Evolutionary conservation across 2,888 invertebrate species (phyloP), one percentile per base, ranked within the genome.

Genomic region (Diadegma fenestrale): DNA sequence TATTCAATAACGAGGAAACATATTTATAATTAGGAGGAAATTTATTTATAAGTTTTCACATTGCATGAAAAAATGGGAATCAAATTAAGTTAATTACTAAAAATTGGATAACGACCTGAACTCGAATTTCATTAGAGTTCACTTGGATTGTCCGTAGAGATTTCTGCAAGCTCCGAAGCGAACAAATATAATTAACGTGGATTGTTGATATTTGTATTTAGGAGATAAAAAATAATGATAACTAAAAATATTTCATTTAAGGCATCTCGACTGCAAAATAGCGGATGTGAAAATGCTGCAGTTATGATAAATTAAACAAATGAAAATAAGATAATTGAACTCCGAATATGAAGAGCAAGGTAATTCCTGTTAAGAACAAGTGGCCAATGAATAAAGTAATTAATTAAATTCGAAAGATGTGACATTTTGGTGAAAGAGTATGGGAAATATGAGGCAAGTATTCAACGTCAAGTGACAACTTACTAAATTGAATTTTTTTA

Each of bases 401-500:
- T 3, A 26, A 58, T 58, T 58, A 14, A 58, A 58, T 58, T 58
- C 5, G 5, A 58, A 58, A 58, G 12, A 26, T 58, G 6, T 58
- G 26, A 58, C 12, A 58, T 58, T 58, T 58, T 14, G 22, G 3
- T 26, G 26, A 22, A 26, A 12, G 58, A 58, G 58, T 26, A 58
- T 26, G 26, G 26, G 14, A 58, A 14, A 26, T 58, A 58, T 58
- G 5, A 58, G 5, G 10, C 58, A 58, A 58, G 58, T 58, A 58
- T 58, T 54, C 14, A 26, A 26, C 41, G 66, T 71, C 48, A n/a
- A 71, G 45, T n/a, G 33, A 63, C 45, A 41, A 75, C 26, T 75
- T 45, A 48, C 12, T 63, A 26, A 73, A 64, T 66, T 76, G 37
- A 76, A 48, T 54, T 48, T 51, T 48, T 77, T 66, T 22, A 41